Conservation (phyloP, 2,888 invertebrate genomes). For the Stenoptilia bipunctidactyla region DNA sequence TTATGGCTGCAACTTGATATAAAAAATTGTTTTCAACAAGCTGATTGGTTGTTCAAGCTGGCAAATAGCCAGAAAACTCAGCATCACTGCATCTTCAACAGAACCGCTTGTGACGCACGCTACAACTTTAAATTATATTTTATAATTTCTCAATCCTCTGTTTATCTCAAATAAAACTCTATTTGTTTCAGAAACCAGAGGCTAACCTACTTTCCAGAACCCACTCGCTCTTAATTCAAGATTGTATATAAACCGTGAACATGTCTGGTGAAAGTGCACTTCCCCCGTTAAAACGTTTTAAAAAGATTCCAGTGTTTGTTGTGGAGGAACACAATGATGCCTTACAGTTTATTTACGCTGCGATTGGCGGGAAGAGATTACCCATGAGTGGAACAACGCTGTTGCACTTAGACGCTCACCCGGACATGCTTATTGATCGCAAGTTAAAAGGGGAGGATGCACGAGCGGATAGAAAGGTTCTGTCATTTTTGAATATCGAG, state of each 20-base stretch:
- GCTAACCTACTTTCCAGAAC: no score
- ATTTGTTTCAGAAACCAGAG: no score
- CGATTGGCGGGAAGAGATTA: slow-evolving; percentile 84
- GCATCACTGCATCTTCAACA: not conserved
- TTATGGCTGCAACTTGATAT: no score
- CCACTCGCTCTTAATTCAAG: no score
- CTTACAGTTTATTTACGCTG: slow-evolving; percentile 81
- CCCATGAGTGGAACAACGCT: slow-evolving; percentile 82
- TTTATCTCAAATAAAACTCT: no score
- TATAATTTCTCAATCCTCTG: no score
- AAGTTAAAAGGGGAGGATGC: slow-evolving; percentile 80
- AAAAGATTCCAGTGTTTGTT: slow-evolving; percentile 80
- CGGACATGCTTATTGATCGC: slow-evolving; percentile 88
- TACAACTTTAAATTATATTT: no score
- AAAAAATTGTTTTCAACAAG: no score
- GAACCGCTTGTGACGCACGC: no score
- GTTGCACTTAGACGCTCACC: slow-evolving; percentile 93
- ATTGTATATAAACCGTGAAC: no score
- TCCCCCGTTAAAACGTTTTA: slow-evolving; percentile 55
- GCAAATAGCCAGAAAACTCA: not conserved
- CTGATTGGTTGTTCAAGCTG: not conserved
- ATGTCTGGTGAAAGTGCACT: no score
- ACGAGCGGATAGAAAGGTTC: slow-evolving; percentile 78
- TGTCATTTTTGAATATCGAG: slow-evolving; percentile 88
- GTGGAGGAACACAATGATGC: slow-evolving; percentile 87